Evolutionary conservation across 2,113 vertebrate genomes (phyloP), one percentile per base, ranked within the genome.

Genomic region (Pseudorectes ferrugineus): DNA sequence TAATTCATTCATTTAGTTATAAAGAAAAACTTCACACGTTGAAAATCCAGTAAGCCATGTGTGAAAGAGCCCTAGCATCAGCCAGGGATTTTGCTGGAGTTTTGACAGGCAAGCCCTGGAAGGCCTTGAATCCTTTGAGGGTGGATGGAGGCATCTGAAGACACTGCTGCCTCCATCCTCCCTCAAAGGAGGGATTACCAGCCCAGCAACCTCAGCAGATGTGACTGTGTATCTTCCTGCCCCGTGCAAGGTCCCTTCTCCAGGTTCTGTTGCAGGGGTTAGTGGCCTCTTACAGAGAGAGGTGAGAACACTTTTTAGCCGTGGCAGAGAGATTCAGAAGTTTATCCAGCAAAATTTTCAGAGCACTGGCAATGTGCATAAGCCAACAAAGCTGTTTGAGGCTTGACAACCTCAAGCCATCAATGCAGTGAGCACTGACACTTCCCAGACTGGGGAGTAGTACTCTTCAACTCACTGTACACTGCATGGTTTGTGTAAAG

Each of bases 281-380:
- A n/a, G 38, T 36, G 72, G 65, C 28, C 40, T 46, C 63, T 57
- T 70, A n/a, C 3, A 70, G 38, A 77, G 48, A 51, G 46, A 82
- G 22, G 5, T 57, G 42, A 77, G n/a, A 81, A 45, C 12, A 13
- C 2, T 40, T 73, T 76, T 42, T 46, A 13, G 25, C 54, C 51
- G 14, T 29, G 70, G 45, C 16, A 80, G 18, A 1, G 2, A 70
- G 49, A 70, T 65, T 43, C 45, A 48, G 19, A 11, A 29, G 26
- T n/a, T 76, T 42, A 24, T 68, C 26, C 33, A 43, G n/a, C 14
- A 62, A 61, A 70, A 52, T 52, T 11, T 66, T 66, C 28, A 22
- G 55, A 57, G 46, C 22, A 4, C 3, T 84, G 42, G 14, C n/a
- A 40, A 8, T 0, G 0, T 48, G 6, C 15, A 19, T 33, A 21